Base-by-base conservation (phyloP, 2,113 vertebrate species). In the Psittacus erithacus region DNA sequence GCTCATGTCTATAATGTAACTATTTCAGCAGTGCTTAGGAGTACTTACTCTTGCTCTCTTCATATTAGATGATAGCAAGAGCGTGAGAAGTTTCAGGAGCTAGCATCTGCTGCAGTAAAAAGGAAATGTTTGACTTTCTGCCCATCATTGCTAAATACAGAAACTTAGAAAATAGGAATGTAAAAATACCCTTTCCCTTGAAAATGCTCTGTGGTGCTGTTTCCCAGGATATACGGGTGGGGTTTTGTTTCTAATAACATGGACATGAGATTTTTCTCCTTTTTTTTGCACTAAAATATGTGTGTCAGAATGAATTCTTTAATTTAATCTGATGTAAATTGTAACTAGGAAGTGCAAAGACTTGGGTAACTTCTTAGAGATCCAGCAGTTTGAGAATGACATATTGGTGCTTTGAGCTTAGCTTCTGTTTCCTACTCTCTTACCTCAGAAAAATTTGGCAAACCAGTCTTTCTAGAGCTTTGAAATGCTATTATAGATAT, bases 121-220 rank as follows among this genome's bases (percentile, higher is more conserved):
- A 87, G 71, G 78, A 95, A 96, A 97, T 94, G 95, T 95, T 96
- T 96, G 96, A 96, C 91, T 96, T 92, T 81, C 75, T 97, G 95
- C 94, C 95, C 91, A 84, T 92, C 69, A 17, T 18, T 93, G 89
- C 91, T 96, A 97, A 97, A 96, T 93, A 95, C 74, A 93, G 94
- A 79, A 90, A 88, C 86, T 68, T 68, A 65, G 84, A 92, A 94
- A 94, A 91, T 0, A 78, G 35, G 88, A 39, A 73, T 70, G 49
- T 73, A 90, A 95, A 97, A 96, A 96, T 94, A 92, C 46, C n/a
- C 88, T 75, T 96, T 96, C 93, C 86, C 92, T 94, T 94, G 94
- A 96, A 96, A 93, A 94, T 68, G 53, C 27, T 79, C 86, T 25
- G 71, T 55, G 81, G 74, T 84, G 63, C 23, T 77, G n/a, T 88